Conservation (phyloP, 2,113 vertebrate species). For the Pangasianodon gigas region DNA sequence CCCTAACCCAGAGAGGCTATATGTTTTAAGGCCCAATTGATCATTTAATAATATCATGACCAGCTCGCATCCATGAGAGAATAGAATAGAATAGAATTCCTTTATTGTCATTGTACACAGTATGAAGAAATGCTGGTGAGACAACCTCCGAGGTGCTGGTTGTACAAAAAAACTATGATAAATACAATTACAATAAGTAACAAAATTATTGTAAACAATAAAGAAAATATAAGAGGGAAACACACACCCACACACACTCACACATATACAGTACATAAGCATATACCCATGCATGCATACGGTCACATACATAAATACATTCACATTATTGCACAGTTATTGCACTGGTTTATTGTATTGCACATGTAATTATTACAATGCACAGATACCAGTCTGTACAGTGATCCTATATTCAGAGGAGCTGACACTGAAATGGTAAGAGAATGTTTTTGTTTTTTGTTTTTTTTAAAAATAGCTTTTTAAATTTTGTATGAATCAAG, state of each 20-base stretch:
- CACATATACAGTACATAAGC: too few species aligned
- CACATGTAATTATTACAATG: too few species aligned
- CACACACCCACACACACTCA: too few species aligned
- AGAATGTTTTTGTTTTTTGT: conserved; percentile 46
- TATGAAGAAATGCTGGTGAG: too few species aligned
- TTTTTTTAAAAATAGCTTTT: neutral
- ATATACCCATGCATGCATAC: too few species aligned
- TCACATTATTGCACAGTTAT: neutral
- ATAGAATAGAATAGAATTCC: too few species aligned
- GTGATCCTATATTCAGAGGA: too few species aligned
- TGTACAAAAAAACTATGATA: neutral
- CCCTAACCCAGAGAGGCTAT: conserved; percentile 60
- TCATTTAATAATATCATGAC: conserved; percentile 77
- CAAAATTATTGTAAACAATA: neutral
- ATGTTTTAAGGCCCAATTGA: conserved; percentile 75
- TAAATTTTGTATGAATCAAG: conserved; percentile 64
- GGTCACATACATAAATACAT: too few species aligned
- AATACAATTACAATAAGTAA: neutral
- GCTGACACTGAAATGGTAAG: conserved; percentile 27
- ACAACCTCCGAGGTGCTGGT: neutral
- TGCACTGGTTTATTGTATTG: conserved; percentile 23
- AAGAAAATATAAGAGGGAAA: neutral
- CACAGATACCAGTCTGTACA: too few species aligned
- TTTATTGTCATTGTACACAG: too few species aligned
- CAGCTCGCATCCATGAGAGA: conserved; percentile 61